Evolutionary conservation across 23 tunicate species (phyloP).

Genomic region (Styela clava): DNA sequence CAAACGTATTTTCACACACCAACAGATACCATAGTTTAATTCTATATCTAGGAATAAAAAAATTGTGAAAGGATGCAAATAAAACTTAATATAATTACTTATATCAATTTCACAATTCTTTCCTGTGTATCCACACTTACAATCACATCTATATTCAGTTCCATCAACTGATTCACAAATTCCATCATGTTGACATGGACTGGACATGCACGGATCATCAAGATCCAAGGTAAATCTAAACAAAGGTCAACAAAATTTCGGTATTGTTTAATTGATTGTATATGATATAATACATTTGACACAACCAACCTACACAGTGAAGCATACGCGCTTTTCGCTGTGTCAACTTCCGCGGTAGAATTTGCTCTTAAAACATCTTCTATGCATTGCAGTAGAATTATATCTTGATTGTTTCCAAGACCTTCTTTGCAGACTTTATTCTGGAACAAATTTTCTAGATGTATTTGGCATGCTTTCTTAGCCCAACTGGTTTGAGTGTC

Average conservation of each 20-base stretch:
- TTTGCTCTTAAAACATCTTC: slow-evolving; percentile 3
- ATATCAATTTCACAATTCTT: slow-evolving; percentile 34
- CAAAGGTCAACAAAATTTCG: not conserved
- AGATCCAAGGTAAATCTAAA: slow-evolving; percentile 22
- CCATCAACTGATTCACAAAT: slow-evolving; percentile 19
- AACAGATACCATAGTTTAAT: no score
- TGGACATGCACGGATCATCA: slow-evolving; percentile 37
- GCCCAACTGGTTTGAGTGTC: not conserved
- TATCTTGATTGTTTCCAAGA: not conserved
- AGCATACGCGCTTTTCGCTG: not conserved
- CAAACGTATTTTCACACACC: no score
- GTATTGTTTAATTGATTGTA: no score
- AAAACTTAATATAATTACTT: no score
- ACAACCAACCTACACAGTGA: not conserved
- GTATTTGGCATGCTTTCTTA: not conserved
- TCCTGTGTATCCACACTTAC: slow-evolving; percentile 39
- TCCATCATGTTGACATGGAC: slow-evolving; percentile 35
- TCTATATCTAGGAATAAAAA: no score
- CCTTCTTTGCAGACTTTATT: slow-evolving; percentile 1
- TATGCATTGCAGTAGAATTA: not conserved
- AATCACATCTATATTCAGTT: slow-evolving; percentile 25
- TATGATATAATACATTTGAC: no score
- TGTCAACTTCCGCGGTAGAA: not conserved
- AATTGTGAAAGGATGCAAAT: no score
- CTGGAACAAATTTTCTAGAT: not conserved